These are phyloP conservation scores for Catocala nupta DNA, from an alignment of 2,888 invertebrate species.

Conservation along the genomic window DNA sequence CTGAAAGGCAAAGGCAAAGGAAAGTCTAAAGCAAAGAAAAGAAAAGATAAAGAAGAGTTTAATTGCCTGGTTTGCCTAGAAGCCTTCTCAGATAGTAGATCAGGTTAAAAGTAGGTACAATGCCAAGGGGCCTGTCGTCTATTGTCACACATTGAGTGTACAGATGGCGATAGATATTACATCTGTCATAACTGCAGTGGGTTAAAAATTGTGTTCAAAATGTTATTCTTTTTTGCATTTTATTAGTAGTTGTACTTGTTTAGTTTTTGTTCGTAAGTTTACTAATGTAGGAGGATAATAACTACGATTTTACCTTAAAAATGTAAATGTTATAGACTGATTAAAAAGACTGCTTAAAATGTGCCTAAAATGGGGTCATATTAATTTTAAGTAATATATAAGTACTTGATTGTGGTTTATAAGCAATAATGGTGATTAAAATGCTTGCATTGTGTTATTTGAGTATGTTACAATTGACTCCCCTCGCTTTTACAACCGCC, in stretches of 20 bases:
- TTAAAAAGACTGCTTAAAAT: not conserved
- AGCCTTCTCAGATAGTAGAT: conserved; percentile 34
- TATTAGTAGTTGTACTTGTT: not conserved
- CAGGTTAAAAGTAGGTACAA: conserved; percentile 37
- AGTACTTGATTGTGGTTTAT: not conserved
- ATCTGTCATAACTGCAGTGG: conserved; percentile 44
- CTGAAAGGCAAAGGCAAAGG: not conserved
- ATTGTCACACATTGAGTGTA: conserved; percentile 35
- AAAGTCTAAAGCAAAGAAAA: conserved; percentile 11
- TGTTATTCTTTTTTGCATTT: not conserved
- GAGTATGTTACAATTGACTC: conserved; percentile 11
- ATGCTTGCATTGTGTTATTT: not conserved
- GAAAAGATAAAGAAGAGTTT: conserved; percentile 17
- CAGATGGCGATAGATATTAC: conserved; percentile 30
- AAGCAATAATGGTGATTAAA: not conserved
- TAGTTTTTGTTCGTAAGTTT: not conserved
- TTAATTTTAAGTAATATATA: not conserved
- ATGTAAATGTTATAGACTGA: too few species aligned
- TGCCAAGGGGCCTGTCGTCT: conserved; percentile 35
- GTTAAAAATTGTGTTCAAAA: not conserved
- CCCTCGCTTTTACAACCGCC: conserved; percentile 17
- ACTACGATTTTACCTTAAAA: too few species aligned
- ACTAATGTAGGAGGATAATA: too few species aligned
- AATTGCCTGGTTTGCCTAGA: conserved; percentile 36
- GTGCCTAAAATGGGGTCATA: not conserved